Base-by-base conservation (phyloP, 2,797 vertebrate species). In the Galagoides demidoff region DNA sequence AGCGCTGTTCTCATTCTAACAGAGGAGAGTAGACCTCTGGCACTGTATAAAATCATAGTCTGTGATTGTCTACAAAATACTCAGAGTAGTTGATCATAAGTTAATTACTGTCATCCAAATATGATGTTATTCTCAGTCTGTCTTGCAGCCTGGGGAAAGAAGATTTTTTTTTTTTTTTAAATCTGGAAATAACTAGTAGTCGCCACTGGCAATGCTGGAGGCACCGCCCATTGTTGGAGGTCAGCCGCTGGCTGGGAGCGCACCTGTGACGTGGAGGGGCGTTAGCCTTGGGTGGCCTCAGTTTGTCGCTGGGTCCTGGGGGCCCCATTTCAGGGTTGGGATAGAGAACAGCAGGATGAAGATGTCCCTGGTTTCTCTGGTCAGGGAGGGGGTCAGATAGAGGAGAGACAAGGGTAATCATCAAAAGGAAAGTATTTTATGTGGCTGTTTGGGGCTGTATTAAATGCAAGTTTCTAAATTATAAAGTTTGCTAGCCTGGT, bases 121-220 rank as follows among this genome's bases (percentile, higher is more conserved):
- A 61, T 43, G 27, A 61, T 57, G 0, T 79, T 45, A 37, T 55
- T 59, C 85, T 25, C 17, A 77, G 49, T 74, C 37, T 64, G 8
- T 23, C 39, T 66, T 39, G 11, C 1, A 61, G 22, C 85, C 61
- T 88, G 57, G 88, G 71, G 64, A 92, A 95, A 78, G 39, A 55
- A 83, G 7, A 19, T n/a, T n/a, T n/a, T n/a, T n/a, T n/a, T n/a
- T n/a, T n/a, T 90, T 84, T 82, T 49, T 57, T 88, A 94, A 94
- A 59, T 9, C 3, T n/a, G 49, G 31, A 49, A 45, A 9, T 27
- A 43, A 14, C 81, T 11, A 55, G 0, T n/a, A n/a, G 27, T 12
- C 71, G 64, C 27, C 34, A 7, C 27, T 88, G 39, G 37, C 25
- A 37, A 7, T 64, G 17, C 34, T 11, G 45, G 5, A 11, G 45